phyloP scores from a whole-genome alignment of 1,140 invertebrate species.

The Odontomachus brunneus region DNA sequence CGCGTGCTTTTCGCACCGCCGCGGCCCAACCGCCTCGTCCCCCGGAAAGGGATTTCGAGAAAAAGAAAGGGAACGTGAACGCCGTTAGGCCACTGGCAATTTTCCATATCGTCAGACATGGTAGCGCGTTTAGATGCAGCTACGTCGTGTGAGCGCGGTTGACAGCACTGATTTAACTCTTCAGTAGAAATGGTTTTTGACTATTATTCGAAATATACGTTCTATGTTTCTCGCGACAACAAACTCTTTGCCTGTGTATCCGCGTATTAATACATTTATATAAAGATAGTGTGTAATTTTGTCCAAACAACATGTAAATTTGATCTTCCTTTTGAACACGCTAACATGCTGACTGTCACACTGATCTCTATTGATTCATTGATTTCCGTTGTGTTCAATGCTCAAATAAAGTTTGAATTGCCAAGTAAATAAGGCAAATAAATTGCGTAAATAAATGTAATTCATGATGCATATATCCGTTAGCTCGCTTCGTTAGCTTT shows the following conservation, averaged over 20 bases:
- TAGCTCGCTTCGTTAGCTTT: too few relatives aligned
- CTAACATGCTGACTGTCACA: too few relatives aligned
- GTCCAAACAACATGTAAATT: too few relatives aligned
- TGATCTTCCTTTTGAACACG: too few relatives aligned
- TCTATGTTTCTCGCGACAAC: neutral
- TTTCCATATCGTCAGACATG: neutral
- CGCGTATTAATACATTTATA: too few relatives aligned
- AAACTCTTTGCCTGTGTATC: neutral
- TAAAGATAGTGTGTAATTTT: too few relatives aligned
- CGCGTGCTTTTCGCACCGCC: constrained; percentile 52
- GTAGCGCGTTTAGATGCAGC: neutral
- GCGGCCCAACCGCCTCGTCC: neutral
- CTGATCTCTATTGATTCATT: too few relatives aligned
- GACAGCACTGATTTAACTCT: neutral
- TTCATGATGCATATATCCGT: too few relatives aligned
- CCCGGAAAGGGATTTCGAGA: constrained; percentile 37
- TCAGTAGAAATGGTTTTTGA: neutral
- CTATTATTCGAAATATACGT: neutral
- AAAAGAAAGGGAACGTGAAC: constrained; percentile 35
- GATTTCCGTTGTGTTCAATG: too few relatives aligned
- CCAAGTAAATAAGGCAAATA: too few relatives aligned
- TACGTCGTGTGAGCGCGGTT: neutral
- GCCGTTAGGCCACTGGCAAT: neutral
- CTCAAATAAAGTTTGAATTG: too few relatives aligned
- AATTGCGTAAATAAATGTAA: too few relatives aligned